phyloP scores from a whole-genome alignment of 2,113 vertebrate species.

The Pteruthius melanotis region DNA sequence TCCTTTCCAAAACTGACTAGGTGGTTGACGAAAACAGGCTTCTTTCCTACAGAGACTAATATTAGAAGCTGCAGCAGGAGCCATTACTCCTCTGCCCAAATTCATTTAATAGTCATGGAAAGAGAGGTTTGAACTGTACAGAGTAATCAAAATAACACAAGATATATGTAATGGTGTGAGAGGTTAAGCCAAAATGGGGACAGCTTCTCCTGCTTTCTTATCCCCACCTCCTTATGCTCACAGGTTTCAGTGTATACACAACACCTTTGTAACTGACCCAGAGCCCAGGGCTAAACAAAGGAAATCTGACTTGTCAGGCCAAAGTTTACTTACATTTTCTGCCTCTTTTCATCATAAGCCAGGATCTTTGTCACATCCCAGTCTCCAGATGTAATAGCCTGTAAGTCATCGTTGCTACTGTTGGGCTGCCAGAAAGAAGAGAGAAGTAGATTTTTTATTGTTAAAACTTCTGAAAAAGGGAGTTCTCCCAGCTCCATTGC shows the following conservation, averaged over 20 bases:
- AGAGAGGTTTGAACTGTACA: neutral
- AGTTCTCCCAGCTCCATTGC: neutral
- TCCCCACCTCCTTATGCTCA: neutral
- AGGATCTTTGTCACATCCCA: constrained; percentile 95
- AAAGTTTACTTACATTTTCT: constrained; percentile 84
- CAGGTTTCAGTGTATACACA: neutral
- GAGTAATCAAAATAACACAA: neutral
- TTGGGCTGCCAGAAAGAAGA: constrained; percentile 80
- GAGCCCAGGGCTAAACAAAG: neutral
- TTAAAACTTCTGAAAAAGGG: neutral
- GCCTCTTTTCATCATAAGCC: constrained; percentile 87
- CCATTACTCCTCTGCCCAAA: neutral
- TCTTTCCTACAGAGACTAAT: neutral
- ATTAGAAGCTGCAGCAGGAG: neutral
- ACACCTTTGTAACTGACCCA: neutral
- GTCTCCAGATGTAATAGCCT: constrained; percentile 92
- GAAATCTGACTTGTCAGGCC: neutral
- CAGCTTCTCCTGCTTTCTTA: neutral
- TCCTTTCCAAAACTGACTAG: neutral
- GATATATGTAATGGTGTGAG: neutral
- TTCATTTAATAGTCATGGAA: neutral
- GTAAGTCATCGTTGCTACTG: constrained; percentile 87
- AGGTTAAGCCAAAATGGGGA: neutral
- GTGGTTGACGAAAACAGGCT: neutral
- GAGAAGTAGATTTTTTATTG: neutral